phyloP scores from a whole-genome alignment of 2,113 vertebrate genomes.

The Nothoprocta pentlandii region DNA sequence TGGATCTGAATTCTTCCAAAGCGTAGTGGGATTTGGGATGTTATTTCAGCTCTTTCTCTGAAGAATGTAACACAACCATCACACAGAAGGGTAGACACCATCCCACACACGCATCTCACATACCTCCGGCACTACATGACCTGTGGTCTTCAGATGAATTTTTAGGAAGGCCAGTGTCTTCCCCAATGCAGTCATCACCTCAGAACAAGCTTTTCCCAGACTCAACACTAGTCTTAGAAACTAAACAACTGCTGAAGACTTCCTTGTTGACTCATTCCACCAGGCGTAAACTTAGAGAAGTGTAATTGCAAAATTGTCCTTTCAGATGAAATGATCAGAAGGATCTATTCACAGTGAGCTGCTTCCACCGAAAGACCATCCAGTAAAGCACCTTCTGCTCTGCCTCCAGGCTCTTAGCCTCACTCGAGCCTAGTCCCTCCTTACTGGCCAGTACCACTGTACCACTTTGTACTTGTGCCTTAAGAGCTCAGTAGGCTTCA shows the following conservation, averaged over 20 bases:
- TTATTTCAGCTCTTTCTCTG: background rate
- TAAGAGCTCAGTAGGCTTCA: background rate
- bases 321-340: background rate
- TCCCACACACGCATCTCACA: background rate
- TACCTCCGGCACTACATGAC: background rate
- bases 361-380: background rate
- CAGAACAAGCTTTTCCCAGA: background rate
- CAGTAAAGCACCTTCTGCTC: background rate
- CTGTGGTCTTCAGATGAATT: background rate
- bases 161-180: background rate
- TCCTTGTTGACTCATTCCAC: background rate
- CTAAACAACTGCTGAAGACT: background rate
- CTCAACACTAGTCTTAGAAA: background rate
- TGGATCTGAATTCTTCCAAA: background rate
- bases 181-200: background rate
- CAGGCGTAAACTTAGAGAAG: background rate
- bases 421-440: background rate
- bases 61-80: background rate
- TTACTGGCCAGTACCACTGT: background rate
- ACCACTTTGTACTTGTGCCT: constrained; percentile 11
- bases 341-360: background rate
- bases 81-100: background rate
- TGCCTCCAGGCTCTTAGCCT: background rate
- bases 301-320: background rate
- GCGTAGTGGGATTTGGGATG: background rate